These are phyloP conservation scores for Entomyzon cyanotis DNA, from an alignment of 2,113 vertebrate genomes.

Conservation along the genomic window DNA sequence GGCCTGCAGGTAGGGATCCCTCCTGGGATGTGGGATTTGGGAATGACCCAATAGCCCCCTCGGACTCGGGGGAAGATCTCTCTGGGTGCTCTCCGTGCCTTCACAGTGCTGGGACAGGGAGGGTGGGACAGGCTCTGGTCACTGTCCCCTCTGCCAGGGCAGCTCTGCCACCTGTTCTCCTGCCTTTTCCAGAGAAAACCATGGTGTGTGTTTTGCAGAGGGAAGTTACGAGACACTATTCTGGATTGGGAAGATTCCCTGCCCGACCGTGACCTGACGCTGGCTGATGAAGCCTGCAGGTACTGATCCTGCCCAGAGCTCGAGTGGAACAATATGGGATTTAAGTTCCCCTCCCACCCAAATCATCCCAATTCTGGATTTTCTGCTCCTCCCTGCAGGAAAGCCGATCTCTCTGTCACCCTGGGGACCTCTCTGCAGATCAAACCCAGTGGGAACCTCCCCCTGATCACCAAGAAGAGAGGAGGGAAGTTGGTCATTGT, in stretches of 20 bases:
- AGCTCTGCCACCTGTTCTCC: not conserved
- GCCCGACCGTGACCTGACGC: conserved; percentile 87
- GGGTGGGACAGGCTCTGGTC: not conserved
- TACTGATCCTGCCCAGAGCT: conserved; percentile 28
- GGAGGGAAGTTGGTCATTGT: conserved; percentile 92
- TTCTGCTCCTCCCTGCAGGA: conserved; percentile 70
- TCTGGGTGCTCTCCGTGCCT: not conserved
- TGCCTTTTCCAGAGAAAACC: not conserved
- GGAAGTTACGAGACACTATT: conserved; percentile 91
- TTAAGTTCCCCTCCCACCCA: not conserved
- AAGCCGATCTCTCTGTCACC: conserved; percentile 88
- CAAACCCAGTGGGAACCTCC: conserved; percentile 94
- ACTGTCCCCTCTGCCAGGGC: not conserved
- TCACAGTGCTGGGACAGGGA: not conserved
- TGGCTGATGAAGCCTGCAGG: conserved; percentile 92
- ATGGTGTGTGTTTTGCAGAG: conserved; percentile 67
- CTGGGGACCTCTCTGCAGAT: conserved; percentile 96
- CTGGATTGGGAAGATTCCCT: conserved; percentile 97
- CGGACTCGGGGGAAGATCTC: fast-evolving
- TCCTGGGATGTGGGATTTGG: fast-evolving
- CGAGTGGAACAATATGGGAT: not conserved
- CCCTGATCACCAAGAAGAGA: conserved; percentile 90
- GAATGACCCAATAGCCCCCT: not conserved
- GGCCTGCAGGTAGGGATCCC: conserved; percentile 81
- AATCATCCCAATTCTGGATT: not conserved